Evolutionary conservation across 2,797 vertebrate genomes (phyloP).

Genomic region (Syngnathus acus): DNA sequence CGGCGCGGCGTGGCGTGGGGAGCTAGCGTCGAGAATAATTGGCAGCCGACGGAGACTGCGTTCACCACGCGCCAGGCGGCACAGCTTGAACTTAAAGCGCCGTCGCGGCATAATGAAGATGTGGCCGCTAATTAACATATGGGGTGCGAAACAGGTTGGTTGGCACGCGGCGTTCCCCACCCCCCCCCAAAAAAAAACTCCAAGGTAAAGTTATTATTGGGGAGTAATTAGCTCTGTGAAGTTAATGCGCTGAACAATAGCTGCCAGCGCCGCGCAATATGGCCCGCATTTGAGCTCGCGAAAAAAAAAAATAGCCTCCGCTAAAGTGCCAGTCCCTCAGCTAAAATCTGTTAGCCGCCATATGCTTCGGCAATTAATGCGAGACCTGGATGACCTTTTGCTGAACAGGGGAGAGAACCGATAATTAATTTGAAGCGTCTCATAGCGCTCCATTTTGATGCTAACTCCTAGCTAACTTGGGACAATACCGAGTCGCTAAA

Average conservation of each 20-base stretch:
- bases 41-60: slow-evolving; percentile 82
- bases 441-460: slow-evolving; percentile 47
- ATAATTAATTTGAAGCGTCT: slow-evolving; percentile 74
- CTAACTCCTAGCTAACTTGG: too few species aligned
- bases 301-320: slow-evolving; percentile 62
- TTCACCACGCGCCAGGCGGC: slow-evolving; percentile 87
- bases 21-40: slow-evolving; percentile 80
- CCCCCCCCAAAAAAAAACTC: slow-evolving; percentile 76
- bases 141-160: slow-evolving; percentile 99
- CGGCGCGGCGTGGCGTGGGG: slow-evolving; percentile 27
- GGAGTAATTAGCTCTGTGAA: slow-evolving; percentile 99
- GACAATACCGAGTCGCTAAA: slow-evolving; percentile 26
- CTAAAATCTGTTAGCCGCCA: slow-evolving; percentile 97
- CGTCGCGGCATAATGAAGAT: slow-evolving; percentile 98
- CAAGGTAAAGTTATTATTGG: slow-evolving; percentile 99
- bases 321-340: slow-evolving; percentile 95
- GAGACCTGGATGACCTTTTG: slow-evolving; percentile 90
- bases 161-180: slow-evolving; percentile 81
- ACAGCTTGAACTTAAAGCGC: slow-evolving; percentile 99
- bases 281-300: slow-evolving; percentile 92
- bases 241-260: slow-evolving; percentile 99
- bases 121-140: slow-evolving; percentile 99
- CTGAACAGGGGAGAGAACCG: slow-evolving; percentile 74
- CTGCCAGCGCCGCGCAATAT: slow-evolving; percentile 99
- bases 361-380: slow-evolving; percentile 99